Conservation (phyloP, 2,113 vertebrate genomes). For the Sebastes fasciatus region DNA sequence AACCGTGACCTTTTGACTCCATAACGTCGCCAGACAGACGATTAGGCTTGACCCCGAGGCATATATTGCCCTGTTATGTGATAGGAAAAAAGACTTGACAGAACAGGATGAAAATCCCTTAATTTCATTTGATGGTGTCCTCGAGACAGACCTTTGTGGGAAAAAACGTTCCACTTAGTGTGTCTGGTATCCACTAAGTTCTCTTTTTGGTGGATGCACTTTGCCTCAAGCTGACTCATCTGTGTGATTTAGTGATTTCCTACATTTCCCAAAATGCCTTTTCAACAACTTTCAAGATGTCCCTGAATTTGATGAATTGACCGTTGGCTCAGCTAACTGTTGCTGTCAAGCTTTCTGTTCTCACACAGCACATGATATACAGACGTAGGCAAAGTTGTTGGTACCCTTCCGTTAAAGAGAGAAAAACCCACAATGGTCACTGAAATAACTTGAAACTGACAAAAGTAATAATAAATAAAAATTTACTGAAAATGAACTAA, state of each 20-base stretch:
- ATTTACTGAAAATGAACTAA: no score
- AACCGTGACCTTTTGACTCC: conserved; percentile 24
- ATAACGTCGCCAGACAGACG: conserved; percentile 1
- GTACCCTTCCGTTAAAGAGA: no score
- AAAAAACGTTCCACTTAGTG: not conserved
- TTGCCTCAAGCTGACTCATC: not conserved
- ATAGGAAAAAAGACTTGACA: conserved; percentile 2
- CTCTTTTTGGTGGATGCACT: not conserved
- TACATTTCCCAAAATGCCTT: not conserved
- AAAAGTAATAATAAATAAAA: no score
- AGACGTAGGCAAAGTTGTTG: no score
- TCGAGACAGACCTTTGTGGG: not conserved
- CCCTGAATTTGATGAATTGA: not conserved
- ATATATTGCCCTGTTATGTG: not conserved
- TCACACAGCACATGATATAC: not conserved
- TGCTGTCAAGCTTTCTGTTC: not conserved
- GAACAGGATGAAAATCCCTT: not conserved
- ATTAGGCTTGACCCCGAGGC: conserved; percentile 23
- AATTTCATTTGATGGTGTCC: not conserved
- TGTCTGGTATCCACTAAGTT: not conserved
- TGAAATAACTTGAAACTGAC: no score
- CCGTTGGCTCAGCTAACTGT: not conserved
- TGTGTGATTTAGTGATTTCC: not conserved
- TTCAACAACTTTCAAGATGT: not conserved
- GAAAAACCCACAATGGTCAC: no score